These are phyloP conservation scores for Cyprinodon variegatus DNA, from an alignment of 2,113 vertebrate species.

Conservation along the genomic window DNA sequence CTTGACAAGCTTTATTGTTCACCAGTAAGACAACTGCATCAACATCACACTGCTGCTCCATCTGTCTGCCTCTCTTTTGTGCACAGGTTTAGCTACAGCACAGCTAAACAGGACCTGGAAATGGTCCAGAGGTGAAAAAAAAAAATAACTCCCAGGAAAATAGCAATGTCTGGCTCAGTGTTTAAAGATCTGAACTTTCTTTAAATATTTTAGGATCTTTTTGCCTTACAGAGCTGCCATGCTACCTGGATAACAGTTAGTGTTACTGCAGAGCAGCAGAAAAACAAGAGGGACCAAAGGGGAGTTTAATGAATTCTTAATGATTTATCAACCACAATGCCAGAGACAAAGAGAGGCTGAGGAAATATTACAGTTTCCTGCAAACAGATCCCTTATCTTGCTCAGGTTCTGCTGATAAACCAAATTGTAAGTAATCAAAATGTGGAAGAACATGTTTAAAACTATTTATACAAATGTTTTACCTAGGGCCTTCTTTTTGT, in stretches of 20 bases:
- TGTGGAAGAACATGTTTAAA: background rate
- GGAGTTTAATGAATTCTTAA: conserved; percentile 56
- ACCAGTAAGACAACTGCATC: conserved; percentile 43
- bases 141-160: conserved; percentile 13
- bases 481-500: too few relatives aligned
- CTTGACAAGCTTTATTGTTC: conserved; percentile 54
- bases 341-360: conserved; percentile 7
- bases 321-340: conserved; percentile 41
- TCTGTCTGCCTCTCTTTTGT: conserved; percentile 15
- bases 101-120: conserved; percentile 51
- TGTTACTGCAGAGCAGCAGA: conserved; percentile 48
- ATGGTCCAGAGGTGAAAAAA: conserved; percentile 19
- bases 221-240: conserved; percentile 30
- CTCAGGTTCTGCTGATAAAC: background rate
- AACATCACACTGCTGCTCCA: conserved; percentile 38
- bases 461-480: too few relatives aligned
- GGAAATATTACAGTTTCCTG: background rate
- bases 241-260: conserved; percentile 54
- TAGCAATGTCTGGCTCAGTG: conserved; percentile 12
- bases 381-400: background rate
- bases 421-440: background rate
- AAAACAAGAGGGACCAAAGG: conserved; percentile 18
- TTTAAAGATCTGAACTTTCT: conserved; percentile 48
- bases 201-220: conserved; percentile 36
- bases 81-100: background rate